Evolutionary conservation across 2,797 vertebrate genomes (phyloP).

Genomic region (Orestias chungarensis): DNA sequence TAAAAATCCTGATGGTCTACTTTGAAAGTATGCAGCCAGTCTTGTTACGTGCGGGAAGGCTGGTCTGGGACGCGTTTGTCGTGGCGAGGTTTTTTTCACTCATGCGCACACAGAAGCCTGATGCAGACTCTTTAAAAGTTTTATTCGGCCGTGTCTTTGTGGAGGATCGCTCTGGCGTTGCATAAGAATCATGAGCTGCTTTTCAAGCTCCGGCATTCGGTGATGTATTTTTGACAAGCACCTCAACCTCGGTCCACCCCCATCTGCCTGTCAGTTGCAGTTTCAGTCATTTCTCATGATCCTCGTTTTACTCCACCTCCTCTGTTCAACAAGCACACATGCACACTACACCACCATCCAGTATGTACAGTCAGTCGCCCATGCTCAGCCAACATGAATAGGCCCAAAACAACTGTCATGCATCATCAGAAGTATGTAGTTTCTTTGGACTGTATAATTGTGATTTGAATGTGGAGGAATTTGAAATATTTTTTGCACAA

Average conservation of each 20-base stretch:
- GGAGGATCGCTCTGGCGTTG: neutral
- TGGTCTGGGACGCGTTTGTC: no score
- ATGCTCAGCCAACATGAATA: constrained; percentile 64
- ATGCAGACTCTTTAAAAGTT: neutral
- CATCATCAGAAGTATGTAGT: constrained; percentile 71
- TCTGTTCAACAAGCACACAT: constrained; percentile 32
- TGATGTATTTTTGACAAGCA: constrained; percentile 34
- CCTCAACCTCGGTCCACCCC: constrained; percentile 23
- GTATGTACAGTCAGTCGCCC: constrained; percentile 57
- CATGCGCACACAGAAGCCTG: neutral
- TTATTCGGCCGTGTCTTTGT: neutral
- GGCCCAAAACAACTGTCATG: constrained; percentile 66
- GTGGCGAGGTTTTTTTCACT: neutral
- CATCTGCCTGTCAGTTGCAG: constrained; percentile 60
- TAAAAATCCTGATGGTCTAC: neutral
- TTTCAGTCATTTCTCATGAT: constrained; percentile 65
- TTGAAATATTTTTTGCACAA: constrained; percentile 52
- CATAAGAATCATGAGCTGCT: constrained; percentile 7
- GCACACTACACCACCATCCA: constrained; percentile 48
- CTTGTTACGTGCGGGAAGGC: no score
- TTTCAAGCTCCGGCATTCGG: neutral
- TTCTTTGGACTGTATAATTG: constrained; percentile 63
- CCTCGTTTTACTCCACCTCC: constrained; percentile 50
- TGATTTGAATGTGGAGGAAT: constrained; percentile 66
- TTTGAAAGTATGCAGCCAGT: neutral